phyloP scores from a whole-genome alignment of 2,797 vertebrate species.

The Phrynocephalus forsythii region DNA sequence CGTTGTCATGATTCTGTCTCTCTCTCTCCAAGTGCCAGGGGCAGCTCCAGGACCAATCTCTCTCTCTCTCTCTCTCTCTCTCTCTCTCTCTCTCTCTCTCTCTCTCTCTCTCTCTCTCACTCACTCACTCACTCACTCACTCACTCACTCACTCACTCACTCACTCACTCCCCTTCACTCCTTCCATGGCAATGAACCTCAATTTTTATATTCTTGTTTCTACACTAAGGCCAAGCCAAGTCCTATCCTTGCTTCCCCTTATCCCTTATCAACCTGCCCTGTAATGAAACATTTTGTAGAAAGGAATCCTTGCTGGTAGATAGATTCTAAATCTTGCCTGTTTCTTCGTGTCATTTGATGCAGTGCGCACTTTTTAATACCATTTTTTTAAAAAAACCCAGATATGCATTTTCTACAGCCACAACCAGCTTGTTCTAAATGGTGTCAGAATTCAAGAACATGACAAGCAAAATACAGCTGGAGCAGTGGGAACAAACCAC shows the following conservation, averaged over 20 bases:
- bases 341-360: background rate
- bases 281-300: conserved; percentile 48
- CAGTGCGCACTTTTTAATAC: conserved; percentile 44
- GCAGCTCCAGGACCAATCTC: too few species aligned
- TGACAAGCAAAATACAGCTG: conserved; percentile 79
- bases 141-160: too few species aligned
- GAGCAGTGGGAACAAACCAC: conserved; percentile 74
- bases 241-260: conserved; percentile 42
- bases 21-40: background rate
- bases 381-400: conserved; percentile 55
- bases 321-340: conserved; percentile 32
- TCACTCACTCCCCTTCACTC: conserved; percentile 8
- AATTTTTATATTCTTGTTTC: conserved; percentile 61
- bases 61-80: conserved; percentile 44
- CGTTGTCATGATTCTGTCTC: conserved; percentile 72
- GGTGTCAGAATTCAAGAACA: conserved; percentile 77
- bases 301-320: conserved; percentile 43
- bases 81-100: too few species aligned
- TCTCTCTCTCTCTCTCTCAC: too few species aligned
- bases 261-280: conserved; percentile 9
- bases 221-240: conserved; percentile 48
- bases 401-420: conserved; percentile 71
- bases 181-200: conserved; percentile 66
- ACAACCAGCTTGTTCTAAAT: conserved; percentile 68
- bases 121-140: too few species aligned